Evolutionary conservation across 2,113 vertebrate genomes (phyloP).

Genomic region (Engystomops pustulosus): DNA sequence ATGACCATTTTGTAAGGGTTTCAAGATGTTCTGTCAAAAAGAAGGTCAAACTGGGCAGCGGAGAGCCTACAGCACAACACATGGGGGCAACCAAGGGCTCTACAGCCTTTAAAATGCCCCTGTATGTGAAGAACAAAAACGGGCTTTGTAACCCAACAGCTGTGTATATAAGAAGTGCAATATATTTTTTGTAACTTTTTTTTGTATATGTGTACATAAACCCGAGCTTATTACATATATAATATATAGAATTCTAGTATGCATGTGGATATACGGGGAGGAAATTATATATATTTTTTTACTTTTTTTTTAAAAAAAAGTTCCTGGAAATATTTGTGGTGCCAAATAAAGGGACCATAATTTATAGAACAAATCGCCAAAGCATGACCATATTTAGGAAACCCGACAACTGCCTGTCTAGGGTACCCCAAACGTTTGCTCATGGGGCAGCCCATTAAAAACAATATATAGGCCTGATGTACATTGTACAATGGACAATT

Average conservation of each 20-base stretch:
- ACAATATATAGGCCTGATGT: too few species aligned
- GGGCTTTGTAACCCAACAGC: constrained; percentile 62
- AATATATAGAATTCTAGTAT: constrained; percentile 70
- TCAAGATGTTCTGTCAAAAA: constrained; percentile 5
- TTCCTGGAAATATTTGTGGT: constrained; percentile 2
- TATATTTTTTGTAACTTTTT: constrained; percentile 71
- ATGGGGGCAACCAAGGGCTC: not conserved
- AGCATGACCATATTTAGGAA: not conserved
- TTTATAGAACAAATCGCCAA: not conserved
- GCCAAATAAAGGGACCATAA: not conserved
- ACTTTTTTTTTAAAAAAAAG: not conserved
- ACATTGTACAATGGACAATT: not conserved
- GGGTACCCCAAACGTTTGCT: too few species aligned
- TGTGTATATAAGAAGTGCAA: constrained; percentile 77
- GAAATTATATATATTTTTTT: not conserved
- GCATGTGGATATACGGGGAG: constrained; percentile 66
- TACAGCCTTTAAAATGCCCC: constrained; percentile 63
- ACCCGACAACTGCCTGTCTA: not conserved
- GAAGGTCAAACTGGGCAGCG: not conserved
- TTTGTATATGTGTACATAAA: constrained; percentile 81
- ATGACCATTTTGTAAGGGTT: not conserved
- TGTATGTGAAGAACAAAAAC: constrained; percentile 70
- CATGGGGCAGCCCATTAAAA: too few species aligned
- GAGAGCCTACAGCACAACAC: not conserved
- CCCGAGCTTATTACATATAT: constrained; percentile 66